Percentiles rank a stretch among this genome's conserved stretches.
phyloP scores from a whole-genome alignment of 2,113 vertebrate genomes.

The Tragulus kanchil region DNA sequence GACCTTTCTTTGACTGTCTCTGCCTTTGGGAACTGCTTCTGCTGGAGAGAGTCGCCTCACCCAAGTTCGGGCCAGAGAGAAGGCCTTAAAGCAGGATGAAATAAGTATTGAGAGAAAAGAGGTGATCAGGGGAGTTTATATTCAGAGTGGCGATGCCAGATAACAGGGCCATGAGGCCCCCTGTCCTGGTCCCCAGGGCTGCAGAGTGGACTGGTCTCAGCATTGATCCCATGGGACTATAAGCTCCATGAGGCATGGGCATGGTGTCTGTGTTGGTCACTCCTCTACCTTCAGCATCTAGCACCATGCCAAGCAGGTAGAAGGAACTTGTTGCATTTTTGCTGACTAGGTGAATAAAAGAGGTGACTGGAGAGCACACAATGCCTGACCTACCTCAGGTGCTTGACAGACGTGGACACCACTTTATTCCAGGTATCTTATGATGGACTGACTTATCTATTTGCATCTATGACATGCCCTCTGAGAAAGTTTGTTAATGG shows the following conservation, averaged over 20 bases:
- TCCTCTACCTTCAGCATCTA: neutral
- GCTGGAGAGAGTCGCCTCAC: too few relatives aligned
- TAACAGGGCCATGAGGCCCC: neutral
- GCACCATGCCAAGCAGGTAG: neutral
- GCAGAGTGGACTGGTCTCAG: neutral
- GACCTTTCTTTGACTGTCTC: neutral
- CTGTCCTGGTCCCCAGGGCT: neutral
- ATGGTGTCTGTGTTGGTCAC: neutral
- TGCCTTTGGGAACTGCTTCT: too few relatives aligned
- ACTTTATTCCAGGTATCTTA: constrained; percentile 18
- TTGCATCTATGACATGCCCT: neutral
- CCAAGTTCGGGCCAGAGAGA: too few relatives aligned
- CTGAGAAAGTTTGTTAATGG: constrained; percentile 6
- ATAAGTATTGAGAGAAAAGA: neutral
- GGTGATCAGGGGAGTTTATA: neutral
- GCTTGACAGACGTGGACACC: neutral
- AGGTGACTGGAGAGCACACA: neutral
- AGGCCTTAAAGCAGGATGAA: neutral
- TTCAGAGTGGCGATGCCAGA: neutral
- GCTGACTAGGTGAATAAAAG: neutral
- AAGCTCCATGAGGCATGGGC: neutral
- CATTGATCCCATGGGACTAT: neutral
- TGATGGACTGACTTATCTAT: neutral
- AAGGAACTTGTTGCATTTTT: neutral
- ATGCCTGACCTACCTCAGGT: neutral